Evolutionary conservation across 2,888 invertebrate species (phyloP), one percentile per base, ranked within the genome.

Genomic region (Lysandra bellargus): DNA sequence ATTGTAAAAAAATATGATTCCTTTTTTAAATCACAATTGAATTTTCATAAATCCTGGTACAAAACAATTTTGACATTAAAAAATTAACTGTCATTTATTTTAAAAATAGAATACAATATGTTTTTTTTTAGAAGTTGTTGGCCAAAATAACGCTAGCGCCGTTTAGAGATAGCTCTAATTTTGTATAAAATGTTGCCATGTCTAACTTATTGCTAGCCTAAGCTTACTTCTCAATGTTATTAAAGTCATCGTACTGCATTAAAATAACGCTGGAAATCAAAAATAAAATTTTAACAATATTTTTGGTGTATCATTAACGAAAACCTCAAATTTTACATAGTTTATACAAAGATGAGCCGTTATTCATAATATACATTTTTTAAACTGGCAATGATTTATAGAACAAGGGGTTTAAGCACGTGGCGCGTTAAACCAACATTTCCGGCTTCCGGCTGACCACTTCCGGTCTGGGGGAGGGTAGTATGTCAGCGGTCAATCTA

Each of bases 161-260:
- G 49, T 75, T 49, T 75, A 57, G 53, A 64, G 74, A 64, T 81
- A 81, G 78, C 79, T 79, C 81, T 82, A 79, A 81, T 82, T 82
- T 82, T 84, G 83, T 83, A 84, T 83, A 85, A 84, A 86, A 84
- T 85, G 88, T 87, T 87, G 87, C 89, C 89, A 89, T 89, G 85
- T 89, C 85, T 88, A 88, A 87, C 80, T 79, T 83, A 88, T 90
- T 90, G 89, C 91, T 92, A 92, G 91, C 88, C 83, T 91, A 91
- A 88, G 91, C 91, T 92, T 92, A 88, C 88, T 90, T 91, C 88
- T 93, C 91, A 91, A 93, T 92, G 93, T 93, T 94, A 93, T 89
- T 91, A 88, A 87, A 86, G 88, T 88, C 89, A 91, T 92, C 88
- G 88, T 91, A 85, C 84, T 89, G 87, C 89, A 90, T 91, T 91